Conservation (phyloP, 2,888 invertebrate genomes). For the Latrodectus elegans region DNA sequence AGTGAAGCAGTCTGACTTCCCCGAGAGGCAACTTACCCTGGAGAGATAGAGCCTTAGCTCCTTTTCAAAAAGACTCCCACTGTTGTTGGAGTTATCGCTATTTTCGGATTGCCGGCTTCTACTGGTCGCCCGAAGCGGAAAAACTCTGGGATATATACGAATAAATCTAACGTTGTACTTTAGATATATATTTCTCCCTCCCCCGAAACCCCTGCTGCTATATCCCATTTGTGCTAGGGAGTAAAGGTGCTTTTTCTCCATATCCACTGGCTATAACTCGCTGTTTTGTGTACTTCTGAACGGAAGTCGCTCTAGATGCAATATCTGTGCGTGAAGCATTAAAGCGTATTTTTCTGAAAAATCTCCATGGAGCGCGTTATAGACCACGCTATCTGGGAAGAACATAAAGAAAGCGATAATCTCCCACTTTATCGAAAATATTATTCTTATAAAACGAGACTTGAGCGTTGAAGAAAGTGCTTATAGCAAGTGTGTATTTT, state of each 20-base stretch:
- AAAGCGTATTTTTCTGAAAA: slow-evolving; percentile 28
- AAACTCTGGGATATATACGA: slow-evolving; percentile 36
- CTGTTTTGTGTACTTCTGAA: slow-evolving; percentile 22
- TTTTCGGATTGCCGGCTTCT: slow-evolving; percentile 40
- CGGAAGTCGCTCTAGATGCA: slow-evolving; percentile 26
- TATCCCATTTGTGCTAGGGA: slow-evolving; percentile 18
- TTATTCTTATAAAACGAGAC: no score
- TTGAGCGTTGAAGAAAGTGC: no score
- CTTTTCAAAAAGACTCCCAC: slow-evolving; percentile 18
- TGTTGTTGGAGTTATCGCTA: slow-evolving; percentile 30
- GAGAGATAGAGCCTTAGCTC: slow-evolving; percentile 44
- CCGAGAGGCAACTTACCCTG: slow-evolving; percentile 36
- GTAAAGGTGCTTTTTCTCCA: slow-evolving; percentile 44
- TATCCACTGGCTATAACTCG: slow-evolving; percentile 55
- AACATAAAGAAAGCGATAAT: no score
- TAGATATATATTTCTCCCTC: slow-evolving; percentile 18
- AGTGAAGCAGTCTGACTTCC: slow-evolving; percentile 32
- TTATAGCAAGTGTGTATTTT: no score
- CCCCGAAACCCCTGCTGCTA: background rate
- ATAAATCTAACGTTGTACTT: slow-evolving; percentile 2
- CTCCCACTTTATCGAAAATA: no score
- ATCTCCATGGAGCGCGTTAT: slow-evolving; percentile 37
- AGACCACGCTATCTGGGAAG: background rate
- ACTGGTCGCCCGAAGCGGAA: slow-evolving; percentile 37
- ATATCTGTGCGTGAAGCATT: slow-evolving; percentile 40